Conservation (phyloP, 2,888 invertebrate species). For the Cylloceria caligata region DNA sequence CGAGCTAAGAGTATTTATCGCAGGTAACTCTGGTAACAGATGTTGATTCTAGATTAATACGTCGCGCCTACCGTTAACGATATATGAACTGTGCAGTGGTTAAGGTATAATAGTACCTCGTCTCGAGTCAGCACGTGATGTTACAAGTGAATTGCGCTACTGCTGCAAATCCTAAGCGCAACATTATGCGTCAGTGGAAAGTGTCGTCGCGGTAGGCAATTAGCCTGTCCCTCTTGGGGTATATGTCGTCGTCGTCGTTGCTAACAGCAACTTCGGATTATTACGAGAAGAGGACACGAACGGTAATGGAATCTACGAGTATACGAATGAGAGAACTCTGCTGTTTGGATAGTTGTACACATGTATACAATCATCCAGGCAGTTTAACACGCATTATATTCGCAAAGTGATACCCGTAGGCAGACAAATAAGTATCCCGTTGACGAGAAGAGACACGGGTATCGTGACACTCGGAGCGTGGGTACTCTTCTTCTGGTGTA, state of each 20-base stretch:
- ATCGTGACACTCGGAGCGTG: constrained; percentile 56
- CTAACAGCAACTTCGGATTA: constrained; percentile 32
- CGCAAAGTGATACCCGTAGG: constrained; percentile 25
- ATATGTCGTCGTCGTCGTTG: constrained; percentile 44
- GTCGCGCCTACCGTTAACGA: constrained; percentile 73
- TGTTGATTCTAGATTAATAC: constrained; percentile 75
- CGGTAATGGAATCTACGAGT: background rate
- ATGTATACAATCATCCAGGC: constrained; percentile 35
- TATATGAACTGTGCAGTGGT: constrained; percentile 22
- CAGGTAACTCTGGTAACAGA: constrained; percentile 41
- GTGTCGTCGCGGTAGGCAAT: constrained; percentile 63
- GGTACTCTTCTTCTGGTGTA: constrained; percentile 1
- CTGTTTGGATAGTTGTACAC: constrained; percentile 4
- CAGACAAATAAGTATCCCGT: constrained; percentile 55
- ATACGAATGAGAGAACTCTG: background rate
- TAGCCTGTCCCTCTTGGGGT: constrained; percentile 68
- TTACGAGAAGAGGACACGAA: background rate
- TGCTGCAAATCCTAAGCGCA: constrained; percentile 4
- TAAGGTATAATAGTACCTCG: constrained; percentile 28
- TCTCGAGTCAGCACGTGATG: constrained; percentile 19
- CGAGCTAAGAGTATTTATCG: constrained; percentile 1
- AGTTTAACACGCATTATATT: constrained; percentile 52
- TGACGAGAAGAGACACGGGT: constrained; percentile 41
- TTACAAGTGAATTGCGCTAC: constrained; percentile 19
- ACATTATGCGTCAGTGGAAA: constrained; percentile 54